Conservation (phyloP, 2,888 invertebrate genomes). For the Coenonympha glycerion region DNA sequence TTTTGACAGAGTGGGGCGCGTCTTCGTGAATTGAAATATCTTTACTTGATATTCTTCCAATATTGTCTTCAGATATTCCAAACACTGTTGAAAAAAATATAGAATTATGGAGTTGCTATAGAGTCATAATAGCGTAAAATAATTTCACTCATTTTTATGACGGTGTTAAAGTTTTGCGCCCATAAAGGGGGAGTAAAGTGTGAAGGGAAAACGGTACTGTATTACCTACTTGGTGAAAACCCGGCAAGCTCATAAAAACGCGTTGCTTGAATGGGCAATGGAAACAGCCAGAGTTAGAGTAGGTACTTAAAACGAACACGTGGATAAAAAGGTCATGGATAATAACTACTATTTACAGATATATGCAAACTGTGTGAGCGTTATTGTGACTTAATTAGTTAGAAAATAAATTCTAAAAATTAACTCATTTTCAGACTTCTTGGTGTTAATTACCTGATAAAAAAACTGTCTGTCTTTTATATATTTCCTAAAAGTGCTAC, state of each 20-base stretch:
- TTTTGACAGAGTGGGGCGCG: too few relatives aligned
- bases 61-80: too few relatives aligned
- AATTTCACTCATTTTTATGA: constrained; percentile 37
- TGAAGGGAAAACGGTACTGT: constrained; percentile 43
- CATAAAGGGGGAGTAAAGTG: constrained; percentile 40
- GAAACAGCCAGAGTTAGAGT: constrained; percentile 29
- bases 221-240: constrained; percentile 44
- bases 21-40: too few relatives aligned
- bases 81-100: background rate
- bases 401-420: too few relatives aligned
- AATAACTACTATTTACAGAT: constrained; percentile 60
- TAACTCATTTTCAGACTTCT: too few relatives aligned
- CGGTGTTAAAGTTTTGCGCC: constrained; percentile 46
- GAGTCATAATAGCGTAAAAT: background rate
- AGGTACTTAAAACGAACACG: constrained; percentile 37
- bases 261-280: constrained; percentile 38
- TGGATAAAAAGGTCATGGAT: constrained; percentile 41
- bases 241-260: constrained; percentile 57
- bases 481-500: too few relatives aligned
- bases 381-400: too few relatives aligned
- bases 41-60: too few relatives aligned
- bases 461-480: too few relatives aligned
- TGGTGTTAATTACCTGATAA: too few relatives aligned
- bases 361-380: too few relatives aligned
- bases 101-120: background rate